Base-by-base conservation (phyloP, 2,113 vertebrate species). In the Nycticebus coucang region DNA sequence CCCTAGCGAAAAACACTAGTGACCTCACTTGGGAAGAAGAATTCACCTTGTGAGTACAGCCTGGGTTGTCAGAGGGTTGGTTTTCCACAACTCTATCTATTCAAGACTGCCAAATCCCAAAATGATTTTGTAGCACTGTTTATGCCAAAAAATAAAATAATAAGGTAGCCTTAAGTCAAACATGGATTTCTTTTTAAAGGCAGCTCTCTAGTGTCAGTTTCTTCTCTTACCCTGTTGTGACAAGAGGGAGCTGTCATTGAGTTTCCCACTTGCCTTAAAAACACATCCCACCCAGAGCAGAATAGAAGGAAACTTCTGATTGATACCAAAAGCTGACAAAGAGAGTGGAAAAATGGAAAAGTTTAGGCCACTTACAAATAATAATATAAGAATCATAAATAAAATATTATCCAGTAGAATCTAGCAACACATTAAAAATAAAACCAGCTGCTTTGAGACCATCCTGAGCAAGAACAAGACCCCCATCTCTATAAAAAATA, bases 1-100 rank as follows among this genome's bases (percentile, higher is more conserved):
- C 98, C 8, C 98, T 98, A 78, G 91, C 98, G 64, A 98, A 96
- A 97, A 98, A 98, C 98, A 97, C 98, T 35, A 72, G 96, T 14
- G 98, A 94, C 96, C 99, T 98, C 92, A 94, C 97, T 45, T 99
- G 99, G 99, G 99, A 99, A 59, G 99, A 99, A 95, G 99, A 99
- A 0, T 99, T 99, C 97, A 98, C 99, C 92, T 99, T 99, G 99
- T 99, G 98, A 98, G 99, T 99, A 98, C 45, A 3, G 50, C 87
- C 53, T 13, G 1, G 0, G 4, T 22, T 33, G 1, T 19, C 28
- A 0, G 0, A 14, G 72, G 80, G 86, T 0, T 7, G 87, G 22
- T 45, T 37, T 22, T 69, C 78, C 33, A 14, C 4, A 35, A 88
- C 30, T 4, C 18, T 3, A 1, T 80, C 80, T 30, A 1, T 10